phyloP scores from a whole-genome alignment of 1,140 invertebrate genomes.

The Wasmannia auropunctata region DNA sequence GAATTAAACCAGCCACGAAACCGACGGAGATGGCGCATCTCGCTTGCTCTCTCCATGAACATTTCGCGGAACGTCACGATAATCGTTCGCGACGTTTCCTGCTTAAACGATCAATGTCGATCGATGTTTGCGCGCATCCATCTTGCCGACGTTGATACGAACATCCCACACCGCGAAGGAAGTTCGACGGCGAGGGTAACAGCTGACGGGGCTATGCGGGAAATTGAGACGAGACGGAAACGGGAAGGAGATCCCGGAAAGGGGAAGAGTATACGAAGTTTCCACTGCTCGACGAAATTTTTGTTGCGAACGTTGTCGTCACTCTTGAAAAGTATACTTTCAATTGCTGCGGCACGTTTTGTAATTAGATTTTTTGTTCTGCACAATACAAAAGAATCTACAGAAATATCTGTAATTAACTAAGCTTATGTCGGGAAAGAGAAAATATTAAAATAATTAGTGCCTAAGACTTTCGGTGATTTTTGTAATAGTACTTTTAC shows the following conservation, averaged over 20 bases:
- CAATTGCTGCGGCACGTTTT: background rate
- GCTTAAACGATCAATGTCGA: conserved; percentile 36
- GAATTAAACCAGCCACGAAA: conserved; percentile 3
- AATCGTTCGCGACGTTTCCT: background rate
- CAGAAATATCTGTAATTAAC: background rate
- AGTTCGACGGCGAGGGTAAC: conserved; percentile 7
- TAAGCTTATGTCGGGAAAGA: background rate
- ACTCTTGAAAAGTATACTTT: background rate
- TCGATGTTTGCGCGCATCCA: conserved; percentile 23
- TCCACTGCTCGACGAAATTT: background rate
- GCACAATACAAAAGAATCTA: too few relatives aligned
- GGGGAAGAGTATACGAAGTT: background rate
- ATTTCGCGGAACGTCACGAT: background rate
- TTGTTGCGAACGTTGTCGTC: background rate
- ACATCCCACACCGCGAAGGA: background rate
- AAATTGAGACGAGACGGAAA: conserved; percentile 41
- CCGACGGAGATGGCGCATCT: background rate
- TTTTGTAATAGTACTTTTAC: background rate
- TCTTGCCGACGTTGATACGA: conserved; percentile 22
- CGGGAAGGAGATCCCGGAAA: background rate
- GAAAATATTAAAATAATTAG: background rate
- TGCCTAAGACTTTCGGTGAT: background rate
- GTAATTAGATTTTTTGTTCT: background rate
- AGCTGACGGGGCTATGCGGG: conserved; percentile 16
- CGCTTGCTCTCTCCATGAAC: background rate